Percentiles rank a stretch among this genome's conserved stretches.
phyloP scores from a whole-genome alignment of 2,888 invertebrate species.

The Cephus pulcher region DNA sequence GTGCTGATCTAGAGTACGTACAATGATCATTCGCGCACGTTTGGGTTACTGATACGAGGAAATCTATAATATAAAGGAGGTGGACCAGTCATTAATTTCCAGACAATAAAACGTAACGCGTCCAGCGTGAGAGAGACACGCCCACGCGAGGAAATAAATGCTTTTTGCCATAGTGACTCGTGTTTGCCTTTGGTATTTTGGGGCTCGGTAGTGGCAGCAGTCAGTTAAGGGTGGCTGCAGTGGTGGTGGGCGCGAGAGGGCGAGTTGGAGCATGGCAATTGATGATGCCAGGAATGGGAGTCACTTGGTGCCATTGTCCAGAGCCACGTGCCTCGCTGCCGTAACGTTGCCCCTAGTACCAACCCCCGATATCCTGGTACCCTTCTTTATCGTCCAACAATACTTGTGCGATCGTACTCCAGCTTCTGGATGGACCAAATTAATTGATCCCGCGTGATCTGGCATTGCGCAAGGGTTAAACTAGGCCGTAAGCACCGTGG shows the following conservation, averaged over 20 bases:
- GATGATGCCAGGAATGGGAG: conserved; percentile 55
- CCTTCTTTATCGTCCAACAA: conserved; percentile 3
- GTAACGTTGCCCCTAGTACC: conserved; percentile 22
- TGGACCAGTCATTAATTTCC: conserved; percentile 61
- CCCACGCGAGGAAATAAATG: conserved; percentile 52
- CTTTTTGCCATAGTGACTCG: conserved; percentile 54
- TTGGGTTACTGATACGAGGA: background rate
- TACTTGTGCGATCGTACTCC: conserved; percentile 12
- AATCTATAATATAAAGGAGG: background rate
- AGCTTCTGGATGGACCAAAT: conserved; percentile 47
- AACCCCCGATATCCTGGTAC: conserved; percentile 32
- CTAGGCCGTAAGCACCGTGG: conserved; percentile 58
- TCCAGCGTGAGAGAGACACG: conserved; percentile 63
- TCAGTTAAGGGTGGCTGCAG: conserved; percentile 14
- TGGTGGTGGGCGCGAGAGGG: conserved; percentile 31
- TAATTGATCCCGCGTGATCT: conserved; percentile 64
- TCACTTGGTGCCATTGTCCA: conserved; percentile 59
- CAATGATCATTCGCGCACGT: background rate
- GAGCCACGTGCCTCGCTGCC: conserved; percentile 55
- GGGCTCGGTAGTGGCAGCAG: conserved; percentile 44
- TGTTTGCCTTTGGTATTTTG: conserved; percentile 65
- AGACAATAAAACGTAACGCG: conserved; percentile 52
- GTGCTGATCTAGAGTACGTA: background rate
- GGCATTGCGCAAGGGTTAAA: conserved; percentile 35
- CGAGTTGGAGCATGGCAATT: conserved; percentile 54